Percentiles rank a stretch among this genome's conserved stretches.
Evolutionary conservation across 2,888 invertebrate species (phyloP).

Genomic region (Ophonus ardosiacus): DNA sequence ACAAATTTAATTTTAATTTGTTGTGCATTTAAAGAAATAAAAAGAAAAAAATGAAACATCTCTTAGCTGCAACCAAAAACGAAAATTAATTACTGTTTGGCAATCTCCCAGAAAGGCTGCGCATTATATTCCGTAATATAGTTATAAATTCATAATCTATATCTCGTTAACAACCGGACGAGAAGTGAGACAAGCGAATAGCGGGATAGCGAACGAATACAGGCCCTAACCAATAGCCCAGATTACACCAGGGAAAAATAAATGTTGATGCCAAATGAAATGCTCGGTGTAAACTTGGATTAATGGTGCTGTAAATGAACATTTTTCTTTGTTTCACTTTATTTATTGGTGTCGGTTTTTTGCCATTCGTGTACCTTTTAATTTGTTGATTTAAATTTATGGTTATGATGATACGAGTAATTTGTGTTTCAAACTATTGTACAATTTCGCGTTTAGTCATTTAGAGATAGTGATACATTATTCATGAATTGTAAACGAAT

Average conservation of each 20-base stretch:
- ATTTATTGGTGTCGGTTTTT: constrained; percentile 43
- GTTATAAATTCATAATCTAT: constrained; percentile 65
- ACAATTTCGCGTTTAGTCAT: not conserved
- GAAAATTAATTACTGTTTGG: not conserved
- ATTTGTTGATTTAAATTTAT: constrained; percentile 44
- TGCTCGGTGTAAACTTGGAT: constrained; percentile 51
- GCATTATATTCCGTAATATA: constrained; percentile 64
- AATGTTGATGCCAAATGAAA: constrained; percentile 51
- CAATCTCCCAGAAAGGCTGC: not conserved
- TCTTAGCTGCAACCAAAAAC: not conserved
- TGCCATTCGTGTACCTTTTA: constrained; percentile 36
- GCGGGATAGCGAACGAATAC: constrained; percentile 9
- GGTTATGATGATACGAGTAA: constrained; percentile 3
- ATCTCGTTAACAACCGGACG: constrained; percentile 65
- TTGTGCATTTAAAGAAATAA: not conserved
- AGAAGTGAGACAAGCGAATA: not conserved
- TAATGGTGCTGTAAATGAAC: constrained; percentile 41
- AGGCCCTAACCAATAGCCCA: constrained; percentile 27
- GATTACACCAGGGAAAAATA: constrained; percentile 44
- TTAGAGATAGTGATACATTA: not conserved
- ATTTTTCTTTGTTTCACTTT: constrained; percentile 48
- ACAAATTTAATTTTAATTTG: not conserved
- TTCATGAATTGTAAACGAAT: constrained; percentile 8
- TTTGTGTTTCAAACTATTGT: constrained; percentile 31
- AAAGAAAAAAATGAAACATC: not conserved